Base-by-base conservation (phyloP, 2,888 invertebrate species). In the Entomobrya proxima region DNA sequence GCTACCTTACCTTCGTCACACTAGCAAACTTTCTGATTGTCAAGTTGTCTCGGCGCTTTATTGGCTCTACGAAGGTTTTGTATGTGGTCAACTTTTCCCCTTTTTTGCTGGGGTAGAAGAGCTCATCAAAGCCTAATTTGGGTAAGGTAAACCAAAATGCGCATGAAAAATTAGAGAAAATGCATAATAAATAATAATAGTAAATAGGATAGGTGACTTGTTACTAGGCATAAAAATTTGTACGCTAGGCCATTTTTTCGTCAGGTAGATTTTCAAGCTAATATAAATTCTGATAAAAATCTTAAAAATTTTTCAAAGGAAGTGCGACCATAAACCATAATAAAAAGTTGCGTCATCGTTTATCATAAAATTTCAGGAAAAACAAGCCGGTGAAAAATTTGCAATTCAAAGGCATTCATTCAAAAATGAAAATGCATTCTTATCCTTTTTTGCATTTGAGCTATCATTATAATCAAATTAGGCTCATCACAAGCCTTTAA, bases 11-110 rank as follows among this genome's bases (percentile, higher is more conserved):
- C 77, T 74, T 72, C 37, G 86, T 79, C 11, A 87, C 88, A 21
- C 76, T 76, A 6, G 88, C 74, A 44, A 84, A 88, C 78, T 85
- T 88, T 44, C 87, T 69, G 44, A 87, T 81, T 21, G 78, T 80
- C 40, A 88, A 72, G 50, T 84, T 87, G 24, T 84, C 44, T 7
- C 86, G n/a, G 24, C 72, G 24, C 35, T 79, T 80, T 1, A 72
- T 79, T 18, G 81, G 75, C 55, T 86, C 67, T 4, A 88, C 35
- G 24, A 83, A 87, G 30, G 86, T 64, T 67, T 86, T 75, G 67
- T 69, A 88, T 0, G 75, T 78, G 13, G 84, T 79, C 58, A 76
- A 79, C 21, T 87, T 83, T 24, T 74, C 67, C 21, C 88, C 88
- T 18, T 74, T 79, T 74, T 75, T 77, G 18, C 61, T 77, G 30